A percentile compares a stretch with the other conserved stretches of the same genome.
These are phyloP conservation scores for Adineta ricciae DNA, from an alignment of 2,888 invertebrate species.

Conservation along the genomic window DNA sequence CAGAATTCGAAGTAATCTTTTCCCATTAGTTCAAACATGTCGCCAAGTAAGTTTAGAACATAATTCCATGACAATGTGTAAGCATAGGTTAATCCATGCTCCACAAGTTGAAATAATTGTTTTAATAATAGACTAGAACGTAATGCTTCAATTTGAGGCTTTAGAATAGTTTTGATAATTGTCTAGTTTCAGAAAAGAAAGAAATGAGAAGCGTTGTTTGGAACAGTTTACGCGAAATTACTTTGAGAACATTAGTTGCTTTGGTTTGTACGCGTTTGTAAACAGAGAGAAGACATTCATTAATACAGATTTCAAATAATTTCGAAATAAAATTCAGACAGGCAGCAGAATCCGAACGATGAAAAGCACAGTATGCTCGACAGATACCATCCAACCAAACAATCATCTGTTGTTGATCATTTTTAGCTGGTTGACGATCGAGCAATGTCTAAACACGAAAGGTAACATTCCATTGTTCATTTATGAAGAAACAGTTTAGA, in stretches of 20 bases:
- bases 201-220: background rate
- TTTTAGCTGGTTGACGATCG: constrained; percentile 65
- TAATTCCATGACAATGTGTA: background rate
- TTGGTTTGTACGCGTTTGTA: constrained; percentile 57
- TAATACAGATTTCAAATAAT: constrained; percentile 57
- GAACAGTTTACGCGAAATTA: background rate
- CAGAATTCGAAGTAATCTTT: background rate
- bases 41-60: background rate
- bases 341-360: constrained; percentile 58
- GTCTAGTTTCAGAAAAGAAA: background rate
- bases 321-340: constrained; percentile 63
- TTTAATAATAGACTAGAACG: background rate
- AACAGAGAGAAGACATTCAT: constrained; percentile 65
- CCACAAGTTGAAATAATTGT: background rate
- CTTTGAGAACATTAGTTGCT: constrained; percentile 37
- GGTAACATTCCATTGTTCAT: background rate
- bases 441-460: constrained; percentile 60
- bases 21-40: background rate
- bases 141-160: background rate
- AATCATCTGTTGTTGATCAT: constrained; percentile 66
- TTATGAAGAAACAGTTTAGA: background rate
- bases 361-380: constrained; percentile 57
- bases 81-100: background rate
- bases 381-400: constrained; percentile 64
- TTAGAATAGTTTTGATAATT: background rate